Percentiles rank a stretch among this genome's conserved stretches.
phyloP scores from a whole-genome alignment of 1,140 invertebrate species.

The Oncopodura yosiiana region DNA sequence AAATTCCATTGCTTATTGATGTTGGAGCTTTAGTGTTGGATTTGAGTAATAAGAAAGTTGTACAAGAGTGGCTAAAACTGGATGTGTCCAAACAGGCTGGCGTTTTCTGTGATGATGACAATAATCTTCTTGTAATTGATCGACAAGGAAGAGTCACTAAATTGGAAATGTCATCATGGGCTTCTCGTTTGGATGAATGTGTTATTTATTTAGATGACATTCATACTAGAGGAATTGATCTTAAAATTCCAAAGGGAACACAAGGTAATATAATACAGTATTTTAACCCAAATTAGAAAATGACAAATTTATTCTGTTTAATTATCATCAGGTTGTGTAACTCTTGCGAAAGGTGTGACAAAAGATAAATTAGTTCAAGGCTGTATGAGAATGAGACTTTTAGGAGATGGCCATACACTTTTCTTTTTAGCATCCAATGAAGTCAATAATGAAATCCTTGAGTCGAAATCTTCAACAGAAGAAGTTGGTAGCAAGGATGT shows the following conservation, averaged over 20 bases:
- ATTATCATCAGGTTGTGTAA: too few relatives aligned
- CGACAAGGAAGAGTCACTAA: not conserved
- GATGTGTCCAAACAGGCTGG: not conserved
- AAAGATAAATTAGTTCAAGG: conserved; percentile 26
- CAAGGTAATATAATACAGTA: too few relatives aligned
- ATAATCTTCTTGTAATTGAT: conserved; percentile 10
- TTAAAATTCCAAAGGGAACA: conserved; percentile 14
- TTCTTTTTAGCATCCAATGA: conserved; percentile 19
- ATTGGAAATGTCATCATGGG: conserved; percentile 8
- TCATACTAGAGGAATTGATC: conserved; percentile 27
- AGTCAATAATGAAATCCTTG: conserved; percentile 14
- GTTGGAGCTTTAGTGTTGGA: conserved; percentile 26
- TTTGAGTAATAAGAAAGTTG: conserved; percentile 17
- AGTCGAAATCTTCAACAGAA: not conserved
- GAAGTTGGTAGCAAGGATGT: conserved; percentile 4
- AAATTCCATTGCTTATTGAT: conserved; percentile 18
- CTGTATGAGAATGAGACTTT: conserved; percentile 27
- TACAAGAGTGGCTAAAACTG: conserved; percentile 15
- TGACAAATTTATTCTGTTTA: too few relatives aligned
- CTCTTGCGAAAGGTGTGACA: conserved; percentile 17
- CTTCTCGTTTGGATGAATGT: conserved; percentile 3
- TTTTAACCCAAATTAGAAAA: too few relatives aligned
- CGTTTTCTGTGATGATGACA: conserved; percentile 18
- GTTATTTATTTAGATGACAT: conserved; percentile 25
- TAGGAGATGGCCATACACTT: conserved; percentile 19